A percentile compares a stretch with the other conserved stretches of the same genome.
Conservation (phyloP, 2,888 invertebrate genomes). For the Eulithis prunata region DNA sequence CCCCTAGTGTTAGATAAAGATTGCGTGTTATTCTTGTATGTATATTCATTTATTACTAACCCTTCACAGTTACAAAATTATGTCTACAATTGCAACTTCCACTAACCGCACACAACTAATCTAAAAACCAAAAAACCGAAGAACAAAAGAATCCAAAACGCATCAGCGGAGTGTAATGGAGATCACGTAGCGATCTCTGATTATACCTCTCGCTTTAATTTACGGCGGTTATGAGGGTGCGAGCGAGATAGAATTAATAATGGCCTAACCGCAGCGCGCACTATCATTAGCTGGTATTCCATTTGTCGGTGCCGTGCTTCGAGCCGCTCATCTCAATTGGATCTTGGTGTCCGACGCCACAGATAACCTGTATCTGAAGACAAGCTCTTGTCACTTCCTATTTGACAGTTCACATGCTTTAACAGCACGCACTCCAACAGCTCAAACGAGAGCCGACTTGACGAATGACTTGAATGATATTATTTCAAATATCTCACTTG, state of each 20-base stretch:
- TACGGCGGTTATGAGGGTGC: slow-evolving; percentile 56
- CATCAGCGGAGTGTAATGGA: slow-evolving; percentile 78
- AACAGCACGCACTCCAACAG: neutral
- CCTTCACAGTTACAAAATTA: slow-evolving; percentile 20
- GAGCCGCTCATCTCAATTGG: slow-evolving; percentile 37
- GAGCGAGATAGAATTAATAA: slow-evolving; percentile 77
- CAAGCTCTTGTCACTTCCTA: slow-evolving; percentile 6
- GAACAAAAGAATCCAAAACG: slow-evolving; percentile 75
- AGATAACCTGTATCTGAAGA: slow-evolving; percentile 5
- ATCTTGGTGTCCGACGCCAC: slow-evolving; percentile 30
- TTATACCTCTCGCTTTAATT: slow-evolving; percentile 73
- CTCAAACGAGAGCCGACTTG: neutral
- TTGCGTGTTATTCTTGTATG: no score
- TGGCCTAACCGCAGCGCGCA: slow-evolving; percentile 74
- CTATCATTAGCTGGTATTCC: slow-evolving; percentile 77
- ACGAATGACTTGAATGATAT: no score
- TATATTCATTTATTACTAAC: slow-evolving; percentile 2
- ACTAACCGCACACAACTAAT: slow-evolving; percentile 67
- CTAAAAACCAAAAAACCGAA: slow-evolving; percentile 64
- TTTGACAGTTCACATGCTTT: neutral
- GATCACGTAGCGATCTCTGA: slow-evolving; percentile 79
- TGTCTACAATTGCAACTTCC: slow-evolving; percentile 39
- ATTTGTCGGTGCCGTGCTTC: slow-evolving; percentile 56
- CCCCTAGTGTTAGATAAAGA: no score
- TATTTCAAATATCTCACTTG: no score